Conservation (phyloP, 2,888 invertebrate genomes). For the Perdita meconis region DNA sequence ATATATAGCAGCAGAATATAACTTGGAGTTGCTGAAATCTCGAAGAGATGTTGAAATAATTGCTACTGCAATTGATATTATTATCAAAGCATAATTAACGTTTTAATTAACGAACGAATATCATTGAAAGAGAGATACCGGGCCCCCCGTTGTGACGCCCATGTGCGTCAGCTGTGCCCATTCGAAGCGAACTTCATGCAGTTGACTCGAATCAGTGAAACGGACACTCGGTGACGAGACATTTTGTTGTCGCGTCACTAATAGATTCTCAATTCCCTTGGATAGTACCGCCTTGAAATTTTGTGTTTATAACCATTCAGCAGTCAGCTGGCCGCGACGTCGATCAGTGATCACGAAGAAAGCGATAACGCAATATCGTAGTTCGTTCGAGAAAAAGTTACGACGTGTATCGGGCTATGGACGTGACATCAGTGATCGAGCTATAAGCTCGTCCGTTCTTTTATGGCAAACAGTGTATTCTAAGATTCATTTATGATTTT, state of each 20-base stretch:
- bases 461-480: constrained; percentile 62
- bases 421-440: constrained; percentile 66
- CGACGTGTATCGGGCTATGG: constrained; percentile 51
- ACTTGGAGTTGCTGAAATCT: too few species aligned
- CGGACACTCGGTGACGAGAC: constrained; percentile 53
- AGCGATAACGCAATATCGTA: constrained; percentile 19
- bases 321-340: constrained; percentile 2
- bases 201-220: constrained; percentile 56
- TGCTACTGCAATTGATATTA: too few species aligned
- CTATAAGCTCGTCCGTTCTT: constrained; percentile 68
- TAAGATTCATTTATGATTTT: constrained; percentile 53
- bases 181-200: constrained; percentile 57
- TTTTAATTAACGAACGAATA: too few species aligned
- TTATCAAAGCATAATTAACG: too few species aligned
- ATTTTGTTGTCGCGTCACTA: constrained; percentile 49
- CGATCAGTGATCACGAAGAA: constrained; percentile 3
- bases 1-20: too few species aligned
- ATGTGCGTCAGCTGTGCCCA: constrained; percentile 63
- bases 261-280: constrained; percentile 36
- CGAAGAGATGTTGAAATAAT: too few species aligned
- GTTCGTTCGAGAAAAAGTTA: constrained; percentile 30
- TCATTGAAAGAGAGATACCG: constrained; percentile 4
- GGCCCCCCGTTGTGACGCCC: constrained; percentile 38
- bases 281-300: constrained; percentile 57
- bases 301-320: constrained; percentile 29